Evolutionary conservation across 2,888 invertebrate genomes (phyloP).

Genomic region (Cylloceria caligata): DNA sequence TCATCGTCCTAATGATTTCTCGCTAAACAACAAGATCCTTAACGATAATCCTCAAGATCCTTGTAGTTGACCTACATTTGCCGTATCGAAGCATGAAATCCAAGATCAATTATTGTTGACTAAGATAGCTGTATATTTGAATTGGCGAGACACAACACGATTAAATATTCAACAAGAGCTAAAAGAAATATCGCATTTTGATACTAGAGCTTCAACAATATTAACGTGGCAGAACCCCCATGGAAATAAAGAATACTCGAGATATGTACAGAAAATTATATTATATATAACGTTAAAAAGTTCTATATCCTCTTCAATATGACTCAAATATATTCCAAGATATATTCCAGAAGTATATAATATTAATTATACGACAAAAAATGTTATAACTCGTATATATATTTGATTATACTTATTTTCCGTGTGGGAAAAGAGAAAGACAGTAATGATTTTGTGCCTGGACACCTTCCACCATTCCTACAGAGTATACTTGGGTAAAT

Average conservation of each 20-base stretch:
- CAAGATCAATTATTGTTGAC: conserved; percentile 10
- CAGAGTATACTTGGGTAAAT: background rate
- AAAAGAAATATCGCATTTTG: conserved; percentile 14
- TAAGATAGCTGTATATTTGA: conserved; percentile 3
- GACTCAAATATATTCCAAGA: too few species aligned
- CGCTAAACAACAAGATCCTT: conserved; percentile 23
- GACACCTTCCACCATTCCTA: conserved; percentile 10
- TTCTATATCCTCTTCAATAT: too few species aligned
- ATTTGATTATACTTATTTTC: too few species aligned
- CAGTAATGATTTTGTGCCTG: background rate
- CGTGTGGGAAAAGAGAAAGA: background rate
- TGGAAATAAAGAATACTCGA: too few species aligned
- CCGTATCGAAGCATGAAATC: background rate
- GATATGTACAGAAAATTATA: too few species aligned
- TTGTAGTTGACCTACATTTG: conserved; percentile 37
- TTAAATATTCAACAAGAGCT: conserved; percentile 15
- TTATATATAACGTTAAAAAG: too few species aligned
- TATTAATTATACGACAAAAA: too few species aligned
- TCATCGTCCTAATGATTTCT: too few species aligned
- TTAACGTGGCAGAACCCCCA: too few species aligned
- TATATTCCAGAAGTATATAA: too few species aligned
- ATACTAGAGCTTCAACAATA: background rate
- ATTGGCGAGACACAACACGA: background rate
- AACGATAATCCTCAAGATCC: too few species aligned
- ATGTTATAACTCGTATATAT: too few species aligned